Conservation (phyloP, 2,113 vertebrate species). For the Potamarius usumacintae region DNA sequence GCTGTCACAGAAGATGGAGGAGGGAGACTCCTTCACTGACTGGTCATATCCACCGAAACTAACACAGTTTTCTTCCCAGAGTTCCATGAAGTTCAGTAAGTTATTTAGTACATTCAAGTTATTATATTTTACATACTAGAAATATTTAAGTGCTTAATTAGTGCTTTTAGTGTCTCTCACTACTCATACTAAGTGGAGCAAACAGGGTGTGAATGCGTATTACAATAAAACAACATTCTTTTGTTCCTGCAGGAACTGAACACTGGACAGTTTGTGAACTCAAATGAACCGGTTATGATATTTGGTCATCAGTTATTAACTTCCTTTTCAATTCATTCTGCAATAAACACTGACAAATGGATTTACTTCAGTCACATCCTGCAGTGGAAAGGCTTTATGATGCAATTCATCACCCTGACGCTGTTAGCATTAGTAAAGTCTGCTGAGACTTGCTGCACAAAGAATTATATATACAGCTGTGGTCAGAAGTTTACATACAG, state of each 20-base stretch:
- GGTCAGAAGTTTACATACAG: too few species aligned
- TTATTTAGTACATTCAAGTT: not conserved
- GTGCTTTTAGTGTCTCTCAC: not conserved
- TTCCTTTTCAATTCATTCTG: not conserved
- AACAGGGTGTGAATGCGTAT: not conserved
- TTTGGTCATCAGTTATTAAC: not conserved
- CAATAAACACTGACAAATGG: conserved; percentile 23
- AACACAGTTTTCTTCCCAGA: not conserved
- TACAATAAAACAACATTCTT: not conserved
- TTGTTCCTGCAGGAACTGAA: not conserved
- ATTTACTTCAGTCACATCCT: conserved; percentile 19
- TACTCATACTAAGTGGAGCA: not conserved
- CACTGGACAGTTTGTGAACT: conserved; percentile 6
- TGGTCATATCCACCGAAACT: not conserved
- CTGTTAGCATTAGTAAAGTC: not conserved
- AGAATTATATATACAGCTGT: not conserved
- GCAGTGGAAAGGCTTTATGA: conserved; percentile 1
- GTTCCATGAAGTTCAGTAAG: not conserved
- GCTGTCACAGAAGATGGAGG: not conserved
- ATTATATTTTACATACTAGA: not conserved
- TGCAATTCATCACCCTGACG: conserved; percentile 13
- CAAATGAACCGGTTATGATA: not conserved
- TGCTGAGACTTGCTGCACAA: not conserved
- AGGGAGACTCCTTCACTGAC: not conserved
- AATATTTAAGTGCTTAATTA: not conserved